Percentiles rank a stretch among this genome's conserved stretches.
Conservation (phyloP, 2,797 vertebrate species). For the Geotrypetes seraphini region DNA sequence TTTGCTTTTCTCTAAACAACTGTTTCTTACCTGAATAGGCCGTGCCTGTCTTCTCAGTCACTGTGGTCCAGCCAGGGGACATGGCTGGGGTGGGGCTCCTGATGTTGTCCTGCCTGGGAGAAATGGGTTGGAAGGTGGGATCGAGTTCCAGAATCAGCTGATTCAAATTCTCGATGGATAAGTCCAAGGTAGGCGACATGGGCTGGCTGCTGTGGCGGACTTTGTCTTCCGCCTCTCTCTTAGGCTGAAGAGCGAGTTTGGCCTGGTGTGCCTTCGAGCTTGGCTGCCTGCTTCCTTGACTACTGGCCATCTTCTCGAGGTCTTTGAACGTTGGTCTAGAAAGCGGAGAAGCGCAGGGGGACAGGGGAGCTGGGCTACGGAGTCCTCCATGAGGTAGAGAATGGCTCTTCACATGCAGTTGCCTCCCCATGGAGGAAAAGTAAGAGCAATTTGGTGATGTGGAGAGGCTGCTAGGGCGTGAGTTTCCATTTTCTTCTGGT, state of each 20-base stretch:
- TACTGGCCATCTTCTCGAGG: accelerated
- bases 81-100: neutral
- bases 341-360: too few relatives aligned
- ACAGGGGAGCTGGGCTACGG: neutral
- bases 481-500: constrained; percentile 22
- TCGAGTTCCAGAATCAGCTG: constrained; percentile 81
- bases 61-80: accelerated
- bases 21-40: constrained; percentile 53
- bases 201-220: neutral
- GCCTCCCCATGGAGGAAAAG: constrained; percentile 26
- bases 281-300: neutral
- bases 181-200: constrained; percentile 52
- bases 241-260: accelerated
- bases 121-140: constrained; percentile 70
- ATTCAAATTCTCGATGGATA: constrained; percentile 74
- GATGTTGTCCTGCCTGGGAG: neutral
- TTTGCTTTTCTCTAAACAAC: too few relatives aligned
- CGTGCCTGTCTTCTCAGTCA: constrained; percentile 13
- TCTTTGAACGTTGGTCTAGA: neutral
- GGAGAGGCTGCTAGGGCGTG: constrained; percentile 12
- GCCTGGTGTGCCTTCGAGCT: neutral
- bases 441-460: constrained; percentile 28
- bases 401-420: neutral
- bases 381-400: neutral
- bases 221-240: neutral